Evolutionary conservation across 2,113 vertebrate genomes (phyloP).

Genomic region (Tragelaphus strepsiceros): DNA sequence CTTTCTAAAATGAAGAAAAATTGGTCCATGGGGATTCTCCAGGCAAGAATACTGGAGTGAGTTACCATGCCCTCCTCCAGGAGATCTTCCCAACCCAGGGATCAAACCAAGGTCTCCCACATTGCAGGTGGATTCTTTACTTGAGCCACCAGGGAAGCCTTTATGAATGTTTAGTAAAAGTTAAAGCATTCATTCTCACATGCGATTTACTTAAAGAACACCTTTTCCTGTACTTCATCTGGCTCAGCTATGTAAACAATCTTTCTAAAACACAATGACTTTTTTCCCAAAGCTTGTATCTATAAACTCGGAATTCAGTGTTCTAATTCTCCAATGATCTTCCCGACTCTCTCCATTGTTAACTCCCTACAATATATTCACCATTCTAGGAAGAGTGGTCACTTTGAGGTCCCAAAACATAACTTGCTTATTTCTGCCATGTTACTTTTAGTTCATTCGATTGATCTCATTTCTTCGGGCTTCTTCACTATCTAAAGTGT

Average conservation of each 20-base stretch:
- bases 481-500: not conserved
- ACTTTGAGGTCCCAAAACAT: not conserved
- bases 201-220: not conserved
- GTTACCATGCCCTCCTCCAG: not conserved
- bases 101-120: not conserved
- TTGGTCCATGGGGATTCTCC: not conserved
- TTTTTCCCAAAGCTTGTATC: not conserved
- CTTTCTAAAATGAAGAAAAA: not conserved
- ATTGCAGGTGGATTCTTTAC: not conserved
- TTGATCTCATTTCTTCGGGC: not conserved
- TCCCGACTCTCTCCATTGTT: not conserved
- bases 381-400: not conserved
- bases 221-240: not conserved
- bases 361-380: rapidly evolving
- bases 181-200: not conserved
- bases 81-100: not conserved
- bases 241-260: not conserved
- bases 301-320: not conserved
- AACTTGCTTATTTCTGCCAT: not conserved
- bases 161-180: not conserved
- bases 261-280: not conserved
- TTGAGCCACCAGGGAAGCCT: not conserved
- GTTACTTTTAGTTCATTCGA: not conserved
- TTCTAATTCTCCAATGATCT: not conserved
- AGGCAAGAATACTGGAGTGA: not conserved